Evolutionary conservation across 2,797 vertebrate genomes (phyloP).

Genomic region (Pelochelys cantorii): DNA sequence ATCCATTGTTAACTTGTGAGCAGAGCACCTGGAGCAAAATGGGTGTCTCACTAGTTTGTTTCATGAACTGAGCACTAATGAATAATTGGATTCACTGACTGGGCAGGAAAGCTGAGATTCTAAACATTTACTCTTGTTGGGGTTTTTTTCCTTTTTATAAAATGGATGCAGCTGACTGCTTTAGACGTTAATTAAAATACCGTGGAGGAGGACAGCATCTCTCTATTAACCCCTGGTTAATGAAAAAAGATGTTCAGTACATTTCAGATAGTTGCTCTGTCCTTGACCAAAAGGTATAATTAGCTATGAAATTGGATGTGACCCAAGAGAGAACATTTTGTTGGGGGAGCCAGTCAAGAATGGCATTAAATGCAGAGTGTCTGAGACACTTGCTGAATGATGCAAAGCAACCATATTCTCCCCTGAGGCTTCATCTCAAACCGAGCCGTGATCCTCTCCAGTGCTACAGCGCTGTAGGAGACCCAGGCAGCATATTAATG

Average conservation of each 20-base stretch:
- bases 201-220: conserved; percentile 28
- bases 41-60: conserved; percentile 14
- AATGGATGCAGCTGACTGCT: not conserved
- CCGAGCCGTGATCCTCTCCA: conserved; percentile 63
- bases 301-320: conserved; percentile 70
- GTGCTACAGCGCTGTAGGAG: conserved; percentile 35
- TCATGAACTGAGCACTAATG: conserved; percentile 23
- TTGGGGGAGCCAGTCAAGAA: conserved; percentile 9
- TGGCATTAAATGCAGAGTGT: conserved; percentile 51
- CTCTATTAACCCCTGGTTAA: conserved; percentile 66
- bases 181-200: conserved; percentile 16
- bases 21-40: not conserved
- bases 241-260: conserved; percentile 44
- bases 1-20: not conserved
- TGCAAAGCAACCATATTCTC: conserved; percentile 45
- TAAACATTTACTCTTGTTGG: not conserved
- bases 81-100: conserved; percentile 37
- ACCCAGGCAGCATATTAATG: conserved; percentile 71
- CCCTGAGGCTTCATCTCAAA: conserved; percentile 61
- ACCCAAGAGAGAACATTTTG: conserved; percentile 63
- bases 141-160: not conserved
- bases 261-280: conserved; percentile 63
- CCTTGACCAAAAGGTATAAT: conserved; percentile 72
- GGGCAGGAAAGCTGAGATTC: not conserved
- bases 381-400: conserved; percentile 45